Evolutionary conservation across 2,113 vertebrate species (phyloP).

Genomic region (Pagrus major): DNA sequence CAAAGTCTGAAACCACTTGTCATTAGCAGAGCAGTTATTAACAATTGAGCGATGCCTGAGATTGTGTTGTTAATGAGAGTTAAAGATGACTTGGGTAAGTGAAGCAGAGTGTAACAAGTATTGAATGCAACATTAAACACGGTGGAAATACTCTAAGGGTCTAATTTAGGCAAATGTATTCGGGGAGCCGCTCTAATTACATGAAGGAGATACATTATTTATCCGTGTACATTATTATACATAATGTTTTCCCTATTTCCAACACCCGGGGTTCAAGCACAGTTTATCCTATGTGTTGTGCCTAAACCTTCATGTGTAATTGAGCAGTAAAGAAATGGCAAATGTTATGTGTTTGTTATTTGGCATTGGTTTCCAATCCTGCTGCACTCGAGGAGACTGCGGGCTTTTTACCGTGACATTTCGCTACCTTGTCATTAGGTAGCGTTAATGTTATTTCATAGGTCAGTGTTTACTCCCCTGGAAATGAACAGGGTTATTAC

Average conservation of each 20-base stretch:
- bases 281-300: conserved; percentile 37
- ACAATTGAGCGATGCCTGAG: conserved; percentile 8
- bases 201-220: conserved; percentile 62
- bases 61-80: conserved; percentile 61
- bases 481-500: conserved; percentile 45
- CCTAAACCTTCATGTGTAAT: conserved; percentile 20
- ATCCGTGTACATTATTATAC: conserved; percentile 51
- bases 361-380: conserved; percentile 20
- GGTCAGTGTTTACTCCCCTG: conserved; percentile 21
- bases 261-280: conserved; percentile 25
- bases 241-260: conserved; percentile 30
- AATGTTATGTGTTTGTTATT: conserved; percentile 19
- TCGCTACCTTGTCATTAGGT: conserved; percentile 46
- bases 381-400: conserved; percentile 8
- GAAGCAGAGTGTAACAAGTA: conserved; percentile 23
- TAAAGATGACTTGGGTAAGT: conserved; percentile 55
- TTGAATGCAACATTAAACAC: conserved; percentile 69
- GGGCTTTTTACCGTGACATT: not conserved
- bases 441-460: conserved; percentile 18
- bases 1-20: conserved; percentile 21
- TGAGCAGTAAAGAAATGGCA: conserved; percentile 21
- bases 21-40: conserved; percentile 49
- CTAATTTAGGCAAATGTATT: conserved; percentile 64
- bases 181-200: conserved; percentile 60
- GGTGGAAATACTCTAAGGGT: conserved; percentile 57